Percentiles rank a stretch among this genome's conserved stretches.
These are phyloP conservation scores for Ptilorrhoa leucosticta DNA, from an alignment of 2,113 vertebrate species.

Conservation along the genomic window DNA sequence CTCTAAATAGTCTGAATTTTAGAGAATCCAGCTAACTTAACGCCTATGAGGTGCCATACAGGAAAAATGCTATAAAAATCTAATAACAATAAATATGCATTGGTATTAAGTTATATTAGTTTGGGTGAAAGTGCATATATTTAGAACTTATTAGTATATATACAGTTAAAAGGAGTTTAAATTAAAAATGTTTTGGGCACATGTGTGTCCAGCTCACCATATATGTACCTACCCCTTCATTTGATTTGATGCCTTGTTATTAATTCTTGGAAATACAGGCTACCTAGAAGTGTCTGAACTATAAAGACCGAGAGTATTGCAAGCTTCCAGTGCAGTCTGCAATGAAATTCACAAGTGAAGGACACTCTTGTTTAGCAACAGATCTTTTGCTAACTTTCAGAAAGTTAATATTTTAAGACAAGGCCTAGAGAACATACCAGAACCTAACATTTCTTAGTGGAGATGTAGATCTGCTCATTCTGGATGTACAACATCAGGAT, in stretches of 20 bases:
- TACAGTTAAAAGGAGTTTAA: neutral
- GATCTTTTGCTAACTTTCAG: neutral
- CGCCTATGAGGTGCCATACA: constrained; percentile 29
- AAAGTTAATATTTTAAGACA: neutral
- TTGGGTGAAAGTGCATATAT: constrained; percentile 25
- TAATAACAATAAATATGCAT: constrained; percentile 61
- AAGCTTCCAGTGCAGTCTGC: neutral
- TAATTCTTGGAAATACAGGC: neutral
- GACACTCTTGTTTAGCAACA: neutral
- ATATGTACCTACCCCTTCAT: neutral
- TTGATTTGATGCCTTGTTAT: neutral
- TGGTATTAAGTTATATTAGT: constrained; percentile 40
- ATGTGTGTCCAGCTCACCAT: neutral
- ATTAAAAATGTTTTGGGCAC: constrained; percentile 2
- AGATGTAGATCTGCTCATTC: neutral
- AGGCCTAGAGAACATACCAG: neutral
- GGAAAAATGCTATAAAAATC: constrained; percentile 67
- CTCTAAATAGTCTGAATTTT: constrained; percentile 45
- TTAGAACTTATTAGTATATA: constrained; percentile 38
- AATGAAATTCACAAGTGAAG: neutral
- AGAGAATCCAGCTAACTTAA: constrained; percentile 28
- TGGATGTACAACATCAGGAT: neutral
- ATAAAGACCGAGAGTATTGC: neutral
- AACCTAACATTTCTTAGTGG: neutral
- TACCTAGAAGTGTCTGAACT: neutral